Evolutionary conservation across 2,888 invertebrate species (phyloP), one percentile per base, ranked within the genome.

Genomic region (Volucella zonaria): DNA sequence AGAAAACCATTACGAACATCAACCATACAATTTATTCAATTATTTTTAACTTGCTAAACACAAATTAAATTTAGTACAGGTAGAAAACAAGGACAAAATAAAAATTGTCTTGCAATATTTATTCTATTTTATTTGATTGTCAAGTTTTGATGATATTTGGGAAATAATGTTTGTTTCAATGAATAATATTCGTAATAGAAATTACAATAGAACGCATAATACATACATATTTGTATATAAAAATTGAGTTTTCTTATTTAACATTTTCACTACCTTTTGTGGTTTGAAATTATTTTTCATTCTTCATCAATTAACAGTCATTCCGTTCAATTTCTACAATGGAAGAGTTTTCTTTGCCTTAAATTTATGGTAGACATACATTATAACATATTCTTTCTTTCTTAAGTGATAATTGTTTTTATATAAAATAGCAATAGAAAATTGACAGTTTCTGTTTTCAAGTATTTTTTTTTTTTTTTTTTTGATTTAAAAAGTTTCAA

Each of bases 381-480:
- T 75, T 15, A 67, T 59, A 73, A 54, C 45, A 45, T 23, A 56
- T 62, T 79, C 40, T 38, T 64, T 64, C 12, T 54, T 59, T 62
- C 31, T 52, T 62, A 14, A 15, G 40, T n/a, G 62, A 58, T 18
- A 42, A 59, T 47, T 77, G 47, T 66, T 77, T 52, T 74, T 66
- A 78, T 83, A 81, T 73, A 71, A 85, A 81, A 77, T 85, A 68
- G 73, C 62, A 81, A 45, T 81, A 85, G 76, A 81, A 85, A 85
- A 85, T 85, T 85, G 85, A 85, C 85, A 85, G 81, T 73, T 71
- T 85, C 73, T 85, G 42, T 71, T 80, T 74, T 67, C 42, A 64
- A 31, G 31, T 76, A 67, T 61, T 49, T 61, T 62, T 47, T 58
- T 31, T 52, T 64, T 23, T 8, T 59, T 49, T 12, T 43, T 75